Conservation (phyloP, 2,113 vertebrate species). For the Felis catus region DNA sequence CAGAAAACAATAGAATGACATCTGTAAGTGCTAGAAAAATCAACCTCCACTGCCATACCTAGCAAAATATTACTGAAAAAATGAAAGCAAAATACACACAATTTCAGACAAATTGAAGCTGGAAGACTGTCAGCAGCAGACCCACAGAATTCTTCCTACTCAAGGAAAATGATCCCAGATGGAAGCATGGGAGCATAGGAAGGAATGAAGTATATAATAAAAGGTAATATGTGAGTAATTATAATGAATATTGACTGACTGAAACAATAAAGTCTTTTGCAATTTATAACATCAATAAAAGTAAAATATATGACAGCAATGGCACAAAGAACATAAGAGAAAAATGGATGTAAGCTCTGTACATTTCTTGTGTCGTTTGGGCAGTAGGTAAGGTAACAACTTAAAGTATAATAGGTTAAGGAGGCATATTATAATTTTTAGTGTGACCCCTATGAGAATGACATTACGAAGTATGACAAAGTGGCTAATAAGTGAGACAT, state of each 20-base stretch:
- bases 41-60: neutral
- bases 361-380: neutral
- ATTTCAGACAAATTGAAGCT: neutral
- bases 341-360: neutral
- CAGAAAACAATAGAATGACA: neutral
- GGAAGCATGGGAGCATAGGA: neutral
- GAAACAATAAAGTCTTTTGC: neutral
- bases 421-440: neutral
- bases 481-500: neutral
- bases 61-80: neutral
- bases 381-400: neutral
- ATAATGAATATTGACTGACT: neutral
- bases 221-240: neutral
- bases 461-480: neutral
- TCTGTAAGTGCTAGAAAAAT: neutral
- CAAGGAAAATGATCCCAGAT: neutral
- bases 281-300: neutral
- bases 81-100: neutral
- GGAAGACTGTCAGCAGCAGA: neutral
- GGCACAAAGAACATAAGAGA: neutral
- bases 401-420: neutral
- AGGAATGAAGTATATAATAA: neutral
- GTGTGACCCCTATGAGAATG: neutral
- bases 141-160: neutral
- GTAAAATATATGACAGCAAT: neutral